A percentile compares a stretch with the other conserved stretches of the same genome.
Evolutionary conservation across 1,140 invertebrate genomes (phyloP).

Genomic region (Mercenaria mercenaria): DNA sequence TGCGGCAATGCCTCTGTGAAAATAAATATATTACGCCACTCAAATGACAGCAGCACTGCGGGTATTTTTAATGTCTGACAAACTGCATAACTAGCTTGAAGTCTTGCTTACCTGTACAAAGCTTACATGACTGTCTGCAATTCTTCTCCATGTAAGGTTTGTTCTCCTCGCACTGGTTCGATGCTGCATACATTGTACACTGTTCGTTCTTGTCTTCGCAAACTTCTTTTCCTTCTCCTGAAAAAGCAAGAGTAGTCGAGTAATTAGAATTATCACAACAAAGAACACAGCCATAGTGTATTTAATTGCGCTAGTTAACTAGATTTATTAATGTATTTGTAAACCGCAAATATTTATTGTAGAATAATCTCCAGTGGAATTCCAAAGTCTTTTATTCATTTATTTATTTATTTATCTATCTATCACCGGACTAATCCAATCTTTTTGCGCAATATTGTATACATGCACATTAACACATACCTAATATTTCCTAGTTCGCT

Average conservation of each 20-base stretch:
- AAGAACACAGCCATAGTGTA: too few species aligned
- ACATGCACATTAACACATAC: too few species aligned
- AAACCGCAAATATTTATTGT: neutral
- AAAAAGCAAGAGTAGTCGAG: neutral
- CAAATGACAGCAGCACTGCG: too few species aligned
- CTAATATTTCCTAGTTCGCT: too few species aligned
- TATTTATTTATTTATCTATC: neutral
- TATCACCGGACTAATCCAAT: too few species aligned
- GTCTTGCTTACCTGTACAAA: conserved; percentile 10
- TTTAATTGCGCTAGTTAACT: too few species aligned
- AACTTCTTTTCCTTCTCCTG: conserved; percentile 12
- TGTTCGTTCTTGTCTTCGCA: conserved; percentile 23
- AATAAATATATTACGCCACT: too few species aligned
- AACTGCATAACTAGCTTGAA: neutral
- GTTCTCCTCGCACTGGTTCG: neutral
- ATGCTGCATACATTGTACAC: neutral
- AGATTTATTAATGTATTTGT: neutral
- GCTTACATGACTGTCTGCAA: neutral
- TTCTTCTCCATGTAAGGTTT: conserved; percentile 12
- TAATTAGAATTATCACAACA: neutral
- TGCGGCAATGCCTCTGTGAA: too few species aligned
- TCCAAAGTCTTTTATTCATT: neutral
- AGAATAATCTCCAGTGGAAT: neutral
- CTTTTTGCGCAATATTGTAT: too few species aligned
- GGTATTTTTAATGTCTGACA: neutral